Base-by-base conservation (phyloP, 2,888 invertebrate genomes). In the Parnassius orleans region DNA sequence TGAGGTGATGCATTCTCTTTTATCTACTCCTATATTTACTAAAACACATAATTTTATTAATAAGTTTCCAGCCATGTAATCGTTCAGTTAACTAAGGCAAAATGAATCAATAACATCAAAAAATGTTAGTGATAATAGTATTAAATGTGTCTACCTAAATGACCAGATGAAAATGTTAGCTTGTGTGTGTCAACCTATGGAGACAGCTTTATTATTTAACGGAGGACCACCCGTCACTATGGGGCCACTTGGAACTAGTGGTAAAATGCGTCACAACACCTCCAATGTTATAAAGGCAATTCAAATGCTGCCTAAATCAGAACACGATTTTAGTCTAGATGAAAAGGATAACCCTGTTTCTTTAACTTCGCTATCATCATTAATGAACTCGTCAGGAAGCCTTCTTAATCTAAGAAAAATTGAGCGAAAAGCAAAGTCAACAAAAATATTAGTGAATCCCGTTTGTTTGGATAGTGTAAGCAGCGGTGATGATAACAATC, bases 141-240 rank as follows among this genome's bases (percentile, higher is more conserved):
- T 70, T 79, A 81, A 75, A 73, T 75, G 72, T 3, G 33, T 33
- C 7, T 73, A 69, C 67, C 64, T 52, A 69, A 73, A 81, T 83
- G 86, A 82, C 72, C 65, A 65, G 69, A 78, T 81, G 71, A 92
- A 88, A 85, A 94, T 94, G 94, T 88, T 94, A 89, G 94, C 94
- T 77, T 94, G 94, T 87, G 94, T 94, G 72, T 94, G 94, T 81
- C 94, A 94, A 80, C 94, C 94, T 66, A 87, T 92, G 71, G 93
- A 94, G 76, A 93, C 93, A 68, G 90, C 90, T 61, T 77, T 92
- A 75, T 79, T 92, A 65, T 92, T 90, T 77, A 90, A 89, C 83
- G 92, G 92, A 78, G 90, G 91, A 75, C 86, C 89, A 74, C 87
- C 92, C 77, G 78, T 92, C 79, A 78, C 92, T 78, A 88, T 92